Conservation (phyloP, 1,140 invertebrate species). For the Eulimnadia texana region DNA sequence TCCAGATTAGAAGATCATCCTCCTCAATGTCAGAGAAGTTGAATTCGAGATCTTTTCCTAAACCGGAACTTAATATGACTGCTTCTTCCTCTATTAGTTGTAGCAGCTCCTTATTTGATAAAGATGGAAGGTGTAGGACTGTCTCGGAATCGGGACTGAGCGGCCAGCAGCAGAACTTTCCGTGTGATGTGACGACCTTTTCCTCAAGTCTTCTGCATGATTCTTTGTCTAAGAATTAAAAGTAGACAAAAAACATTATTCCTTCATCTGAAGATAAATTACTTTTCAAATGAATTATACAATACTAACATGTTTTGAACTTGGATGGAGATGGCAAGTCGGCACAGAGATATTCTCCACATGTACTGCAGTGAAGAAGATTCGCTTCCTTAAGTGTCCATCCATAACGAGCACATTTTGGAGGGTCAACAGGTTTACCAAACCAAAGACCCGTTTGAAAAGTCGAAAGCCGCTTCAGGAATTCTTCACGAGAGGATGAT, state of each 20-base stretch:
- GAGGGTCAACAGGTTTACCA: neutral
- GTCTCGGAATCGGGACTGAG: neutral
- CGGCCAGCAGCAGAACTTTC: constrained; percentile 7
- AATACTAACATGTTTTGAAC: neutral
- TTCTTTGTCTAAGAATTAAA: neutral
- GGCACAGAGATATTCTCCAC: neutral
- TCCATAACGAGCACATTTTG: constrained; percentile 6
- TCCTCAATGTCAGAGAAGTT: neutral
- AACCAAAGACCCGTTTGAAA: neutral
- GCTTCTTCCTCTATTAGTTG: neutral
- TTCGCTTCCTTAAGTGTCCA: neutral
- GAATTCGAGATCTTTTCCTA: neutral
- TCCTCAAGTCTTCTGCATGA: neutral
- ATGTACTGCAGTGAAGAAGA: neutral
- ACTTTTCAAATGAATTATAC: too few species aligned
- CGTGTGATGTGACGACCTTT: neutral
- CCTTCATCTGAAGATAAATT: too few species aligned
- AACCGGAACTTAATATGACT: neutral
- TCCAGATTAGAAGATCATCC: neutral
- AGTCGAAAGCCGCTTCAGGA: neutral
- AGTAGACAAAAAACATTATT: neutral
- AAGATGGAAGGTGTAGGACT: neutral
- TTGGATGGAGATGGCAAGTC: neutral
- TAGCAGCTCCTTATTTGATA: neutral
- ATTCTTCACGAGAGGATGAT: neutral